Evolutionary conservation across 1,140 invertebrate genomes (phyloP).

Genomic region (Drosophila azteca): DNA sequence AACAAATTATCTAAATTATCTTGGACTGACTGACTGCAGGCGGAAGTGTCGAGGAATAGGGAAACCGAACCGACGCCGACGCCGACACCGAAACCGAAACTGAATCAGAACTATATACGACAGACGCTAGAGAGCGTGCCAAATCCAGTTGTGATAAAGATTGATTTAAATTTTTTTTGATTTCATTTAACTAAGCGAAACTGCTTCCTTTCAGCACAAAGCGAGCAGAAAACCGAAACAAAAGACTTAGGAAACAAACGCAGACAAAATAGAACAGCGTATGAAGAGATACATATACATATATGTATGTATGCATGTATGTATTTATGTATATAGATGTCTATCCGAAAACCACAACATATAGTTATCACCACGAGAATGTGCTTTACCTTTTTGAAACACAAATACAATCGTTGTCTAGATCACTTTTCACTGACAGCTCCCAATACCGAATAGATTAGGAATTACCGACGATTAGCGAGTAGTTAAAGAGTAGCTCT

Average conservation of each 20-base stretch:
- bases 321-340: conserved; percentile 4
- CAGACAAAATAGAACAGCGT: conserved; percentile 37
- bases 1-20: conserved; percentile 32
- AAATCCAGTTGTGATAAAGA: conserved; percentile 78
- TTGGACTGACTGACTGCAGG: conserved; percentile 45
- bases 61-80: conserved; percentile 42
- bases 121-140: conserved; percentile 56
- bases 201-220: conserved; percentile 61
- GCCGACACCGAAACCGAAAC: too few species aligned
- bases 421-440: conserved; percentile 13
- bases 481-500: conserved; percentile 3
- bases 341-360: conserved; percentile 1
- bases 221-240: conserved; percentile 47
- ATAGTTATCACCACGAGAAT: conserved; percentile 1
- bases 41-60: conserved; percentile 61
- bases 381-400: background rate
- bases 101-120: conserved; percentile 31
- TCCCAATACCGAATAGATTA: background rate
- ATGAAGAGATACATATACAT: conserved; percentile 17
- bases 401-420: background rate
- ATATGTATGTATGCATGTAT: background rate
- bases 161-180: conserved; percentile 57
- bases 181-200: conserved; percentile 45
- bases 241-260: conserved; percentile 79
- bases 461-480: too few species aligned